Evolutionary conservation across 2,888 invertebrate genomes (phyloP).

Genomic region (Hirtodrosophila confusa): DNA sequence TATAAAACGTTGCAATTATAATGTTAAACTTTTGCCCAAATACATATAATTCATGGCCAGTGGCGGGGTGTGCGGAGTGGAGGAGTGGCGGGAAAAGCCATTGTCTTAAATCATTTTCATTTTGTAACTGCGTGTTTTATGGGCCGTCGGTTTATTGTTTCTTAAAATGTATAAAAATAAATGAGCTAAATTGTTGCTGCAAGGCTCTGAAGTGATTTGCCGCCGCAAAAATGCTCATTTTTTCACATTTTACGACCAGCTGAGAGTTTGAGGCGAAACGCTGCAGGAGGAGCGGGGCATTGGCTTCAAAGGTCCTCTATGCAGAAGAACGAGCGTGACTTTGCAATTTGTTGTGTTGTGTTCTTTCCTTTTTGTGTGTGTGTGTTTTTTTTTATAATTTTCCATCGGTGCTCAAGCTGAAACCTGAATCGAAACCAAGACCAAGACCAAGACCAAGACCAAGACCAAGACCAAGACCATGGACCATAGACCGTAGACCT

Average conservation of each 20-base stretch:
- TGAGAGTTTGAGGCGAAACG: not conserved
- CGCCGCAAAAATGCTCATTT: constrained; percentile 42
- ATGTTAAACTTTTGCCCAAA: constrained; percentile 63
- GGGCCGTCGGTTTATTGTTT: constrained; percentile 77
- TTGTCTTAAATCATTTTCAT: constrained; percentile 76
- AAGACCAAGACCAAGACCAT: constrained; percentile 9
- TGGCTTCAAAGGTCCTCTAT: constrained; percentile 2
- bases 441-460: constrained; percentile 5
- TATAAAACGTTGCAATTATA: constrained; percentile 76
- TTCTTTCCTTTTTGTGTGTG: constrained; percentile 11
- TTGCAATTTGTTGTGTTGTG: constrained; percentile 11
- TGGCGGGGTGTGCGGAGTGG: not conserved
- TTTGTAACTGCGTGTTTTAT: constrained; percentile 76
- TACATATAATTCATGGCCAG: constrained; percentile 45
- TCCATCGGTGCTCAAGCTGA: not conserved
- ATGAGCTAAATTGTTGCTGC: constrained; percentile 75
- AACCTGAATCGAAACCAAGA: constrained; percentile 9
- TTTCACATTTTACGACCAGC: constrained; percentile 58
- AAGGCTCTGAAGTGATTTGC: constrained; percentile 64
- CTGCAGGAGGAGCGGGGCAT: not conserved
- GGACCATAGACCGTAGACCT: constrained; percentile 5
- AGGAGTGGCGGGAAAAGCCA: constrained; percentile 17
- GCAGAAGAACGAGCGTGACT: constrained; percentile 37
- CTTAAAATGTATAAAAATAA: constrained; percentile 78
- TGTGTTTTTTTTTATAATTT: not conserved